These are phyloP conservation scores for Trissolcus basalis DNA, from an alignment of 1,140 invertebrate species.

Conservation along the genomic window DNA sequence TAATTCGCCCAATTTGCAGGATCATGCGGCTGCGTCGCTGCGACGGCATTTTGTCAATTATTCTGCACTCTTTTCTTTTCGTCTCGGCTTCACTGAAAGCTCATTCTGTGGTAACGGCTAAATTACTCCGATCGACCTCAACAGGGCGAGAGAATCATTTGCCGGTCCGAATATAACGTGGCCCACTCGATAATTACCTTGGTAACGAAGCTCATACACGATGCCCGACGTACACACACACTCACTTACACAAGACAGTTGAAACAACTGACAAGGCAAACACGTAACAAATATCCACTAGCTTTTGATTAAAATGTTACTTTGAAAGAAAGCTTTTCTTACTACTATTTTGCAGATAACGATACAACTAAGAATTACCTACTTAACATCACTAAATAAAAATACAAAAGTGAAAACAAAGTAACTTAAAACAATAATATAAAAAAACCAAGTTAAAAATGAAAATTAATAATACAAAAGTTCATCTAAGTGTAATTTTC, in stretches of 20 bases:
- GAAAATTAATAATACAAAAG: too few species aligned
- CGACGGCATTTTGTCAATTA: conserved; percentile 54
- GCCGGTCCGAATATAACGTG: conserved; percentile 65
- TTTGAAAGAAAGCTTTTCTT: conserved; percentile 19
- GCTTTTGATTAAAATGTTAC: conserved; percentile 45
- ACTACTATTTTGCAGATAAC: neutral
- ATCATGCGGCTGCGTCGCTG: conserved; percentile 44
- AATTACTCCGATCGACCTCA: conserved; percentile 66
- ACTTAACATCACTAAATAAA: too few species aligned
- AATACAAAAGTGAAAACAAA: too few species aligned
- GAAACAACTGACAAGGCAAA: conserved; percentile 56
- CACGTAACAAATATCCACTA: conserved; percentile 47
- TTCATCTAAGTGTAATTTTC: too few species aligned
- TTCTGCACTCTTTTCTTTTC: conserved; percentile 52
- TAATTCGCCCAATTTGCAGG: conserved; percentile 51
- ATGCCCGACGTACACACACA: conserved; percentile 32
- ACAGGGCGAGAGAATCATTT: conserved; percentile 67
- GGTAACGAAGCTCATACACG: conserved; percentile 65
- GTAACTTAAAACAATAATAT: too few species aligned
- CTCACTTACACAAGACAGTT: conserved; percentile 41
- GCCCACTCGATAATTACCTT: conserved; percentile 71
- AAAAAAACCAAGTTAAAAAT: too few species aligned
- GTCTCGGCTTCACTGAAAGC: conserved; percentile 50
- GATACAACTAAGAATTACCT: too few species aligned
- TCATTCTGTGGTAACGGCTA: conserved; percentile 70